Evolutionary conservation across 2,888 invertebrate species (phyloP), one percentile per base, ranked within the genome.

Genomic region (Agrochola lychnidis): DNA sequence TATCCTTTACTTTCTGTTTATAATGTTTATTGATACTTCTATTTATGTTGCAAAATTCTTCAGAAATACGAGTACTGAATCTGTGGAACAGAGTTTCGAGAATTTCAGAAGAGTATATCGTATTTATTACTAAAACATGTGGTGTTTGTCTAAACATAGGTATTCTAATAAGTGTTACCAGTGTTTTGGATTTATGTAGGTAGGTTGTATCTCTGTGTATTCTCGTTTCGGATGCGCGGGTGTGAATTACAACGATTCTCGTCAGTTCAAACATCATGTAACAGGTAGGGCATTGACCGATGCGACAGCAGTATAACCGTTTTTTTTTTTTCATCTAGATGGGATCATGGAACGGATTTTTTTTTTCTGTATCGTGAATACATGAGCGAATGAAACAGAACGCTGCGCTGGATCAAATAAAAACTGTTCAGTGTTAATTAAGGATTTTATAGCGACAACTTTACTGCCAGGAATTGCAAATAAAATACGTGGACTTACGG

Each of bases 261-360:
- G 70, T 48, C 48, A 48, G 61, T 61, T 22, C 56, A 59, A 71
- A 63, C 53, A 78, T 68, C 51, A 61, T 45, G 53, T 63, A 84
- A 71, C 78, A 75, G n/a, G n/a, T n/a, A n/a, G 85, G 74, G 48
- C 76, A 63, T 69, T 87, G 85, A 81, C 87, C 85, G 62, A 63
- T 62, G 67, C 62, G 36, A 72, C 48, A 66, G 57, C 56, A 53
- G 7, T 74, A 62, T 48, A 73, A 63, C 68, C 45, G 69, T 70
- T 72, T 69, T 71, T 73, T 69, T 73, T 73, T 57, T 25, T 53
- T 53, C 19, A 42, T 45, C 12, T 7, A 4, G 16, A n/a, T 84
- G 22, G 36, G 25, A 57, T 57, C 56, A 63, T 40, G 40, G 62
- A 25, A 68, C 56, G 36, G 19, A 4, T 36, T 66, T 40, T 36